These are phyloP conservation scores for Drosophila willistoni DNA, from an alignment of 1,140 invertebrate genomes.

Conservation along the genomic window DNA sequence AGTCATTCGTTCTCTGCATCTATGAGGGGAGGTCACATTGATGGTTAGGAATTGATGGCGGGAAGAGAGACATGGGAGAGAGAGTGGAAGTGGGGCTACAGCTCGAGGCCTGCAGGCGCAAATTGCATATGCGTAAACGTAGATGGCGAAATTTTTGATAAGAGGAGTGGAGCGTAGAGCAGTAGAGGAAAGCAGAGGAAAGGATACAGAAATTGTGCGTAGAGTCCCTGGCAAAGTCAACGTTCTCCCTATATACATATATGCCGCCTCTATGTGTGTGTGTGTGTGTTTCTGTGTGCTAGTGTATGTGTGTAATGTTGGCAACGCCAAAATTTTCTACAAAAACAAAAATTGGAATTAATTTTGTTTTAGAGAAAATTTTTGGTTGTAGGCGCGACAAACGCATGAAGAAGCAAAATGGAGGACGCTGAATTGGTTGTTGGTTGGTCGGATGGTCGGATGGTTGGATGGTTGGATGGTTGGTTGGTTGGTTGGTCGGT, in stretches of 20 bases:
- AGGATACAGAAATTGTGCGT: constrained; percentile 13
- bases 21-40: not conserved
- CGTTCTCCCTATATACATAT: constrained; percentile 34
- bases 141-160: constrained; percentile 32
- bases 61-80: not conserved
- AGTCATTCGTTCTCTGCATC: constrained; percentile 6
- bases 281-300: constrained; percentile 14
- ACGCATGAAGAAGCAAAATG: constrained; percentile 26
- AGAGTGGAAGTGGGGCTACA: not conserved
- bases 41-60: too few species aligned
- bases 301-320: constrained; percentile 58
- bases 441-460: not conserved
- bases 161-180: constrained; percentile 25
- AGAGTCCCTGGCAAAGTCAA: constrained; percentile 66
- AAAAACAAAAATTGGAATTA: constrained; percentile 81
- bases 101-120: constrained; percentile 71
- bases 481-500: constrained; percentile 20
- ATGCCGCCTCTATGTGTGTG: not conserved
- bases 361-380: constrained; percentile 82
- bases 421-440: not conserved
- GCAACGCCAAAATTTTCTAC: constrained; percentile 76
- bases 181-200: constrained; percentile 13
- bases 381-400: constrained; percentile 62
- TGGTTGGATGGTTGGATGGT: not conserved
- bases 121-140: constrained; percentile 72